A percentile compares a stretch with the other conserved stretches of the same genome.
Conservation (phyloP, 2,113 vertebrate genomes). For the Varanus salvator region DNA sequence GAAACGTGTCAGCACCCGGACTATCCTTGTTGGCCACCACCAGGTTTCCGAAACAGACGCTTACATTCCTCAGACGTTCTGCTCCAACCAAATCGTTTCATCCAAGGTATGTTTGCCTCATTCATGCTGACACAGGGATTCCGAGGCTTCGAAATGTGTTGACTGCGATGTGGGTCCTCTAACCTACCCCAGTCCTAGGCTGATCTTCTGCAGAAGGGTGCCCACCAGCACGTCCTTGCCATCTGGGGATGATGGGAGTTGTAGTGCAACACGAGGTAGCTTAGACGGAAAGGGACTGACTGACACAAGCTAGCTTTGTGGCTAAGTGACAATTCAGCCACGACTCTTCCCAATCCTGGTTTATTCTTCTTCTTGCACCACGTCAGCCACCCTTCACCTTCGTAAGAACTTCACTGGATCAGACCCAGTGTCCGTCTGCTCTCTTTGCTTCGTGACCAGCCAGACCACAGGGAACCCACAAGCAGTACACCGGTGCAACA, state of each 20-base stretch:
- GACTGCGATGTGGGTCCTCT: too few species aligned
- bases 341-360: background rate
- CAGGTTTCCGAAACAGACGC: conserved; percentile 79
- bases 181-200: too few species aligned
- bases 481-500: too few species aligned
- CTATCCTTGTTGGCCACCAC: conserved; percentile 88
- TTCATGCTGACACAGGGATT: rapidly evolving
- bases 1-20: conserved; percentile 90
- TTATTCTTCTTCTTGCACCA: too few species aligned
- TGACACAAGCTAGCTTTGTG: background rate
- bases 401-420: too few species aligned
- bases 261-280: background rate
- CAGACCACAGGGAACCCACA: too few species aligned
- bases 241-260: too few species aligned
- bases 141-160: rapidly evolving
- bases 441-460: too few species aligned
- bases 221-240: too few species aligned
- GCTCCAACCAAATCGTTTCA: conserved; percentile 96
- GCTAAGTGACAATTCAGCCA: background rate
- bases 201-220: too few species aligned
- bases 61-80: conserved; percentile 91
- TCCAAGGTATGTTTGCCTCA: conserved; percentile 88
- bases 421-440: too few species aligned
- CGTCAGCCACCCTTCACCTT: too few species aligned
- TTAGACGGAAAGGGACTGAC: background rate